Conservation (phyloP, 2,113 vertebrate genomes). For the Aldabrachelys gigantea region DNA sequence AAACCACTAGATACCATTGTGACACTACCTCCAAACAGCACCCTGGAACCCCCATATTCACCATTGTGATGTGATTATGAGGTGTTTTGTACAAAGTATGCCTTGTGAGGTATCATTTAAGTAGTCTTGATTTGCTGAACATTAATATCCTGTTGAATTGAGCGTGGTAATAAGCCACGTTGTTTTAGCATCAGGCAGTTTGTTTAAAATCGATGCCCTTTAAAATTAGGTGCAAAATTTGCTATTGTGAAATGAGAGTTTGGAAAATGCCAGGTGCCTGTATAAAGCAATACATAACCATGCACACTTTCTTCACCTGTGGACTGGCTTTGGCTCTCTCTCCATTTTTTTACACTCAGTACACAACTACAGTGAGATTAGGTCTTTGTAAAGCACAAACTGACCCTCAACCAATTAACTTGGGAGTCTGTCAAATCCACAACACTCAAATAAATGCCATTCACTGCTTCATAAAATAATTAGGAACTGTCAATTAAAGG, state of each 20-base stretch:
- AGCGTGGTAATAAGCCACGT: neutral
- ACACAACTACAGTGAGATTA: rapidly evolving
- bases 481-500: neutral
- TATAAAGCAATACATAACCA: neutral
- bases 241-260: rapidly evolving
- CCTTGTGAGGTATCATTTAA: no score
- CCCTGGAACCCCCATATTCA: neutral
- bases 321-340: rapidly evolving
- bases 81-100: no score
- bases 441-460: neutral
- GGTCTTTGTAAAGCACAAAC: neutral
- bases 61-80: no score
- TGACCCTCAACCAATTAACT: no score
- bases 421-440: neutral
- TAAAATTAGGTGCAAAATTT: neutral
- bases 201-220: neutral
- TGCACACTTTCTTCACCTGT: neutral
- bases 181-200: neutral
- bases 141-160: no score
- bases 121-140: no score
- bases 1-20: neutral
- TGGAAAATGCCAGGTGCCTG: neutral
- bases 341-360: neutral
- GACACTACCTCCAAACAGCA: no score
- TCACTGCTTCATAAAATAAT: neutral